Base-by-base conservation (phyloP, 2,797 vertebrate genomes). In the Cottoperca gobio region DNA sequence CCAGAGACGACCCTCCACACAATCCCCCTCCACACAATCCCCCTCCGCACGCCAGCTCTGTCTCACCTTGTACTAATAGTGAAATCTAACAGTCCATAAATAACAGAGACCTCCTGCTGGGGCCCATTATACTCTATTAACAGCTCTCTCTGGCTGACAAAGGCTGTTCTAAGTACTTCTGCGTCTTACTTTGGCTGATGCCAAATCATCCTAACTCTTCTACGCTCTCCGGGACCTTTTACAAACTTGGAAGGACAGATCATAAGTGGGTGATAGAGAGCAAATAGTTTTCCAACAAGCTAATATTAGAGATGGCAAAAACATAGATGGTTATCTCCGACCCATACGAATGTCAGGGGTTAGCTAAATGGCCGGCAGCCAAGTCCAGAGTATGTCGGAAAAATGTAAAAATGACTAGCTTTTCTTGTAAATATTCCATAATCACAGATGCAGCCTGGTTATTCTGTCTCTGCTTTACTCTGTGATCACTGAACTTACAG, bases 1-100 rank as follows among this genome's bases (percentile, higher is more conserved):
- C 28, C 17, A 28, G 82, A 79, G 78, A 84, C 39, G 10, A 49
- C 37, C 6, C 42, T 43, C 58, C 71, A 69, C 70, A 50, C 46
- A 57, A 31, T 37, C 24, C 37, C 6, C 42, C n/a, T 43, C 58
- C 71, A 69, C 70, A 50, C 46, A 57, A 31, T 37, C 26, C 33
- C 53, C 62, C 62, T 26, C 72, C 52, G 37, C 75, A 55, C 57
- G 48, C 58, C 24, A n/a, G 39, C 48, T 70, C 58, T 3, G 26
- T 60, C 83, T 81, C 76, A 91, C 82, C 81, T 88, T 78, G 57
- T 65, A 64, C 79, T 78, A 84, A 88, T 79, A 86, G 73, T 84
- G 43, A 84, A 87, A 84, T 83, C 83, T 81, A 78, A 84, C 72
- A 82, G 77, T 57, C 75, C 85, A 87, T 90, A 88, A 87, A 92